phyloP scores from a whole-genome alignment of 2,888 invertebrate species.

The Acheta domesticus region DNA sequence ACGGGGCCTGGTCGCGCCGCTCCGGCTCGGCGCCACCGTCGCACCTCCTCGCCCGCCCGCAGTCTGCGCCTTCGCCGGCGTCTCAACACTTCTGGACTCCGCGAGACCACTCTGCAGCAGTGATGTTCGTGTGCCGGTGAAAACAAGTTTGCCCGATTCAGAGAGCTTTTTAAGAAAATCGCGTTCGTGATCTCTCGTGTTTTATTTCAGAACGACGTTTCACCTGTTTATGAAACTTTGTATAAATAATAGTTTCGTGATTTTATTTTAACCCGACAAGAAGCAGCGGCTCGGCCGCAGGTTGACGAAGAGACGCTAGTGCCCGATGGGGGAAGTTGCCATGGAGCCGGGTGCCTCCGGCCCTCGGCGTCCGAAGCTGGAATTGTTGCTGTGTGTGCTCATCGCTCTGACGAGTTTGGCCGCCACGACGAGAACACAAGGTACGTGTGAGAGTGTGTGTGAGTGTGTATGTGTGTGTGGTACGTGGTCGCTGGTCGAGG shows the following conservation, averaged over 20 bases:
- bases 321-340: not conserved
- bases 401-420: not conserved
- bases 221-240: not conserved
- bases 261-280: not conserved
- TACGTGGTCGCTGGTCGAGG: not conserved
- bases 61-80: not conserved
- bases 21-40: not conserved
- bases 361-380: not conserved
- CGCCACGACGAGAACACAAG: not conserved
- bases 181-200: not conserved
- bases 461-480: not conserved
- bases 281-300: not conserved
- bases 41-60: not conserved
- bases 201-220: not conserved
- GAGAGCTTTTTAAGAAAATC: not conserved
- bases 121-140: constrained; percentile 18
- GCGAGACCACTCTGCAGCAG: not conserved
- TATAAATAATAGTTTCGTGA: not conserved
- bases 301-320: not conserved
- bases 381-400: not conserved
- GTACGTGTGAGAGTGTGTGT: not conserved
- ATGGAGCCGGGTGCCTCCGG: not conserved
- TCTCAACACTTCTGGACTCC: not conserved
- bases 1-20: not conserved
- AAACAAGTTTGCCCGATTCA: not conserved